A percentile compares a stretch with the other conserved stretches of the same genome.
Conservation (phyloP, 2,888 invertebrate species). For the Ornithoptera alexandrae region DNA sequence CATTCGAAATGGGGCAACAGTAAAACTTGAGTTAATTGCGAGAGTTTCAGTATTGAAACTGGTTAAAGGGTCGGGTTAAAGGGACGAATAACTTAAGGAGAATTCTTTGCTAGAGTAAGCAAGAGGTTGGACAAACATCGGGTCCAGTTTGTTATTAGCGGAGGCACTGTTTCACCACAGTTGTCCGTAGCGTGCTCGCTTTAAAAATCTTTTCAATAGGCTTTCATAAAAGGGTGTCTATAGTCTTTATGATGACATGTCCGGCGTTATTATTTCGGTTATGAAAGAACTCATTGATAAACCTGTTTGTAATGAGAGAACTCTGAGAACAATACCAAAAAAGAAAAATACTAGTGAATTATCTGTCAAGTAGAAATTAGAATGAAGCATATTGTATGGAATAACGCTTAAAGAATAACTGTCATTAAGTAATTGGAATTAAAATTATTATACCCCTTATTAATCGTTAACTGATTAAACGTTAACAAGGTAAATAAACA, state of each 20-base stretch:
- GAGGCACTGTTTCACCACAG: slow-evolving; percentile 59
- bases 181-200: slow-evolving; percentile 41
- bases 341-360: slow-evolving; percentile 3
- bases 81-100: slow-evolving; percentile 65
- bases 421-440: background rate
- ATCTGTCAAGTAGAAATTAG: slow-evolving; percentile 14
- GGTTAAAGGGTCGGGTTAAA: slow-evolving; percentile 56
- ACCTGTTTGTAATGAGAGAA: slow-evolving; percentile 23
- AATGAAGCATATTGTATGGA: too few relatives aligned
- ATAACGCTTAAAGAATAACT: background rate
- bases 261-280: slow-evolving; percentile 25
- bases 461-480: background rate
- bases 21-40: slow-evolving; percentile 59
- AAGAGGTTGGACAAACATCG: slow-evolving; percentile 49
- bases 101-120: slow-evolving; percentile 60
- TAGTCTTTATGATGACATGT: slow-evolving; percentile 37
- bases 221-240: slow-evolving; percentile 56
- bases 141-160: slow-evolving; percentile 61
- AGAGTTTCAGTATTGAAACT: slow-evolving; percentile 54
- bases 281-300: slow-evolving; percentile 21
- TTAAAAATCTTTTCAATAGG: slow-evolving; percentile 52
- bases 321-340: slow-evolving; percentile 9
- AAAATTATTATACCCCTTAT: background rate
- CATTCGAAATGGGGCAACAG: slow-evolving; percentile 41
- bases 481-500: background rate